Evolutionary conservation across 2,113 vertebrate species (phyloP).

Genomic region (Gnathonemus echidnorhynchus): DNA sequence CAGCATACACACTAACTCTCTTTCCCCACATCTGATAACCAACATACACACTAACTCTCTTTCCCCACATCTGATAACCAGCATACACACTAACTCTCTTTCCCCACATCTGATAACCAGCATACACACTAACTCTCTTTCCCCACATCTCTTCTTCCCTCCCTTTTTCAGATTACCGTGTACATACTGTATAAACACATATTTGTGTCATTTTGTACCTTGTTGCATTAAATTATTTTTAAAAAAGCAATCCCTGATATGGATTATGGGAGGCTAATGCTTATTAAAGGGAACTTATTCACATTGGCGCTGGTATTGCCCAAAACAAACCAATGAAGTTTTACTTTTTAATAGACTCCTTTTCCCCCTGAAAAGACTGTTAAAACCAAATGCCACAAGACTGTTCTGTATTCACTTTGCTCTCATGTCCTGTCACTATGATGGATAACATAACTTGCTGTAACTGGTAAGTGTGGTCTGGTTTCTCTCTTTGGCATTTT

Average conservation of each 20-base stretch:
- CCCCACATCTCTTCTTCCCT: neutral
- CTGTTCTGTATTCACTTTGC: neutral
- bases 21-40: neutral
- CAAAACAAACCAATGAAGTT: neutral
- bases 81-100: too few species aligned
- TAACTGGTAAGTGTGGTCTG: neutral
- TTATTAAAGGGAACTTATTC: neutral
- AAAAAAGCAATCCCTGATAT: neutral
- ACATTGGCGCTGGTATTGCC: neutral
- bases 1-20: neutral
- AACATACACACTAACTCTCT: neutral
- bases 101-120: neutral
- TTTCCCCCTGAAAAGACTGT: neutral
- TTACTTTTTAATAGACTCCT: neutral
- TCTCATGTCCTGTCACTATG: neutral
- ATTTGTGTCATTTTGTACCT: neutral
- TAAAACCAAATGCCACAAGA: neutral
- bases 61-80: neutral
- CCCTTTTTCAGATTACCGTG: neutral
- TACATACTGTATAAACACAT: neutral
- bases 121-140: neutral
- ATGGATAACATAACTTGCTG: neutral
- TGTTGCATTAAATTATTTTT: neutral
- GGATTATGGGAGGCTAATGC: neutral
- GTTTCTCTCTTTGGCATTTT: neutral